Conservation (phyloP, 2,113 vertebrate species). For the Misgurnus mizolepis region DNA sequence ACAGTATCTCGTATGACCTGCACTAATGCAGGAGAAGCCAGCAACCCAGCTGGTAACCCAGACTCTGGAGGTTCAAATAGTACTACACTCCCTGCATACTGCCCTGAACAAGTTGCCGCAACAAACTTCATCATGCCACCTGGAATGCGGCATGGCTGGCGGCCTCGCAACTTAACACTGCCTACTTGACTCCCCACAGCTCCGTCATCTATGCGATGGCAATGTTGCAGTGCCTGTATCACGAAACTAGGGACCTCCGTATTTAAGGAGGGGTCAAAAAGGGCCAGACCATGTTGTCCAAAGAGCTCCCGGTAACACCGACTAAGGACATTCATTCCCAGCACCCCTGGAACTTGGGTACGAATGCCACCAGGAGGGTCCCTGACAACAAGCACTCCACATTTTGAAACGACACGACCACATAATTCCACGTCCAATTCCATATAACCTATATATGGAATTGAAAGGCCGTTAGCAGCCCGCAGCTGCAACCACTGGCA, state of each 20-base stretch:
- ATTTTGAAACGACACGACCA: no score
- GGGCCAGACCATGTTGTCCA: background rate
- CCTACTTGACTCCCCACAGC: background rate
- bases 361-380: no score
- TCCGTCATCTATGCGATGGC: background rate
- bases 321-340: no score
- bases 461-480: no score
- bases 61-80: slow-evolving; percentile 4
- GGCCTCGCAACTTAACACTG: no score
- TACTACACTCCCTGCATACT: background rate
- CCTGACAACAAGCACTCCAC: no score
- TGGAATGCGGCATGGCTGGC: background rate
- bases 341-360: no score
- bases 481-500: no score
- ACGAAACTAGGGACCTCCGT: background rate
- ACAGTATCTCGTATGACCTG: background rate
- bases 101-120: background rate
- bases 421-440: no score
- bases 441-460: no score
- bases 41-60: slow-evolving; percentile 10
- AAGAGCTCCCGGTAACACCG: slow-evolving; percentile 16
- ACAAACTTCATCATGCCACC: slow-evolving; percentile 26
- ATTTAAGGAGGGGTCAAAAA: background rate
- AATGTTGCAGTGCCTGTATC: background rate
- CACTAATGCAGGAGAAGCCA: slow-evolving; percentile 9